Base-by-base conservation (phyloP, 1,140 invertebrate genomes). In the Parasteatoda tepidariorum region DNA sequence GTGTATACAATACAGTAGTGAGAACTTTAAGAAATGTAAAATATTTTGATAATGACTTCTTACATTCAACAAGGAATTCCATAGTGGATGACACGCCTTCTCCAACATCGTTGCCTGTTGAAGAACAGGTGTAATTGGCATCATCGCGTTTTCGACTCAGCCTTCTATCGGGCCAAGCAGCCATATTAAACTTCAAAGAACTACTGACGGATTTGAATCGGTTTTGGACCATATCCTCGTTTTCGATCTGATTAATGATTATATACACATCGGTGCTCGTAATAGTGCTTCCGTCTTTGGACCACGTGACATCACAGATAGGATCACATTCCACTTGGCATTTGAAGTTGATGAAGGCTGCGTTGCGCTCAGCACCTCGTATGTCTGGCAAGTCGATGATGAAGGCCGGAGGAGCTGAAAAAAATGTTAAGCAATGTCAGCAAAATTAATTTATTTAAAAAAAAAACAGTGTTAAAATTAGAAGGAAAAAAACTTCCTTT, bases 311-410 rank as follows among this genome's bases (percentile, higher is more conserved):
- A 38, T 92, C 92, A 88, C 96, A 97, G 13, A 94, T 38, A 0
- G 96, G 95, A 6, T 93, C 94, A 88, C 96, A 97, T 87, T 97
- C 95, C 26, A 97, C 94, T 85, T 94, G 92, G 88, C 96, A 97
- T 6, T 93, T 94, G 11, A 97, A 91, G 70, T 92, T 94, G 59
- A 96, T 93, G 87, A 94, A 93, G 61, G 91, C 90, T 13, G 92
- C 92, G 86, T 93, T 94, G 88, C 93, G 93, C 11, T 94, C 90
- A 28, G 92, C 94, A n/a, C 94, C 95, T 84, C 92, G 92, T 89
- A 94, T 95, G 1, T 93, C 93, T n/a, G 92, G 92, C 76, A 96
- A 91, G 54, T 94, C 92, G 85, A 93, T 93, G 83, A 97, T 96
- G 88, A 97, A 96, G 66, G 93, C 92, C 24, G 95, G 96, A 13